Evolutionary conservation across 2,113 vertebrate genomes (phyloP).

Genomic region (Riparia riparia): DNA sequence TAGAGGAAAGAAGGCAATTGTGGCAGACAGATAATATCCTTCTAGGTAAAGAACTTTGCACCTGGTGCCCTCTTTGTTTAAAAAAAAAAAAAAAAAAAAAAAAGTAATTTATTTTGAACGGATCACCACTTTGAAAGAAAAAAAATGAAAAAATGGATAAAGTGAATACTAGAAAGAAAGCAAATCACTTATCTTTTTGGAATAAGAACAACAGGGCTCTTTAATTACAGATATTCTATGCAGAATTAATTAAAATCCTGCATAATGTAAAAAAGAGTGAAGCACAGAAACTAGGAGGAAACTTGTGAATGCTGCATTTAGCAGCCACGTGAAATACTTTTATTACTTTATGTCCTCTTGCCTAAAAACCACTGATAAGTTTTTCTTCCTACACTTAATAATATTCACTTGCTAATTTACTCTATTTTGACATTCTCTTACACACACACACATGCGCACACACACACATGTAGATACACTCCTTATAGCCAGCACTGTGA

Average conservation of each 20-base stretch:
- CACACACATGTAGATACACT: constrained; percentile 12
- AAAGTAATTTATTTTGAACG: not conserved
- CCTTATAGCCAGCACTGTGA: constrained; percentile 66
- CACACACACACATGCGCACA: not conserved
- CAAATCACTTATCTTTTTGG: not conserved
- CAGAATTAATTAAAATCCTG: not conserved
- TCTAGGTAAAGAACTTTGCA: constrained; percentile 1
- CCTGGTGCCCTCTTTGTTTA: not conserved
- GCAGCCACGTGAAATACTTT: not conserved
- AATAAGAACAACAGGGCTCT: not conserved
- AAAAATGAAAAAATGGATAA: not conserved
- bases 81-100: not conserved
- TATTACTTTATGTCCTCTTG: not conserved
- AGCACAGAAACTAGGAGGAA: not conserved
- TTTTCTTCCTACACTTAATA: constrained; percentile 15
- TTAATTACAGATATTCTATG: not conserved
- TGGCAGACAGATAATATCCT: not conserved
- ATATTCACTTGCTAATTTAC: constrained; percentile 17
- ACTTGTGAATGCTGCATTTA: not conserved
- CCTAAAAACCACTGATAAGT: not conserved
- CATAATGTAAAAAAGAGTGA: not conserved
- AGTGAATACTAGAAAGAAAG: not conserved
- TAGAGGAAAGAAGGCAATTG: not conserved
- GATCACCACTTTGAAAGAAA: not conserved
- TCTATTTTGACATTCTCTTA: constrained; percentile 37